A percentile compares a stretch with the other conserved stretches of the same genome.
These are phyloP conservation scores for Lipotes vexillifer DNA, from an alignment of 2,113 vertebrate genomes.

Conservation along the genomic window DNA sequence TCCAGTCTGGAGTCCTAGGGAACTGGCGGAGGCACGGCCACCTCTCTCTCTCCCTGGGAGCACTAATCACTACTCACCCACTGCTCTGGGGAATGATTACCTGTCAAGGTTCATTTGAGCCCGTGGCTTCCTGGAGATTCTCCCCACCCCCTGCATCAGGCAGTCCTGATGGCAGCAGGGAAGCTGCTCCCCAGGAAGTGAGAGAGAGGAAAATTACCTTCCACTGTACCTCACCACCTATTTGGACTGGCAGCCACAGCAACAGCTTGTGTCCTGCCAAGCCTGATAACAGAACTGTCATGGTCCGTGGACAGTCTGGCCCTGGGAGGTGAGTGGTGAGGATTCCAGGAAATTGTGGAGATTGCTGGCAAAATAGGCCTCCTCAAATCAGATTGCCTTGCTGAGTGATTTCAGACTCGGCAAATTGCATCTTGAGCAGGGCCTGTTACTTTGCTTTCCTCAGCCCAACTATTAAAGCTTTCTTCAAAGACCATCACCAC, in stretches of 20 bases:
- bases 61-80: fast-evolving
- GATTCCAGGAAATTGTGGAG: conserved; percentile 41
- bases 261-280: conserved; percentile 31
- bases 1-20: not conserved
- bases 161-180: not conserved
- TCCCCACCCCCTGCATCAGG: not conserved
- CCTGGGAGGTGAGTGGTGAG: not conserved
- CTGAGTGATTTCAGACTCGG: conserved; percentile 27
- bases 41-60: not conserved
- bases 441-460: not conserved
- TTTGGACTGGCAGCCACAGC: not conserved
- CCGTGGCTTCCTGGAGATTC: not conserved
- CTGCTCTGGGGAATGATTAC: not conserved
- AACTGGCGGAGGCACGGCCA: fast-evolving
- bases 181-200: not conserved
- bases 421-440: not conserved
- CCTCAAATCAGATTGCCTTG: conserved; percentile 42
- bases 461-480: not conserved
- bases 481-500: not conserved
- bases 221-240: not conserved
- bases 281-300: conserved; percentile 50
- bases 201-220: conserved; percentile 13
- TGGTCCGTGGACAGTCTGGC: not conserved
- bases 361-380: conserved; percentile 19
- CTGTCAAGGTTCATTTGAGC: conserved; percentile 12